Percentiles rank a stretch among this genome's conserved stretches.
Evolutionary conservation across 2,888 invertebrate species (phyloP).

Genomic region (Lomographa bimaculata): DNA sequence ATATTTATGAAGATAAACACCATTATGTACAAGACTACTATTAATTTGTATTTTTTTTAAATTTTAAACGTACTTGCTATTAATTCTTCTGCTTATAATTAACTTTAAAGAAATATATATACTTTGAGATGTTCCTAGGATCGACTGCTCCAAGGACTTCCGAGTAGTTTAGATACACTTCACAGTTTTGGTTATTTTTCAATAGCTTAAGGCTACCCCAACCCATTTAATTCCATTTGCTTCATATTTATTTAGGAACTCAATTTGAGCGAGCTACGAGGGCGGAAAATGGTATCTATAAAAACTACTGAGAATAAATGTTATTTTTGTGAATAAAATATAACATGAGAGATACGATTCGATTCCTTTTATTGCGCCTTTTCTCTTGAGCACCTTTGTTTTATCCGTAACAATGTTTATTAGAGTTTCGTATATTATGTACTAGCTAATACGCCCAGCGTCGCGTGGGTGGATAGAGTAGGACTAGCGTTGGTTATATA

Average conservation of each 20-base stretch:
- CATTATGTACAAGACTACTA: no score
- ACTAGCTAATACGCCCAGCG: no score
- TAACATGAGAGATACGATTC: slow-evolving; percentile 7
- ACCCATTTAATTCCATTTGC: slow-evolving; percentile 1
- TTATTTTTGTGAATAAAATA: slow-evolving; percentile 17
- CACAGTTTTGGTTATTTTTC: slow-evolving; percentile 7
- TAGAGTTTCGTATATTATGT: no score
- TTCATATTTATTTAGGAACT: slow-evolving; percentile 14
- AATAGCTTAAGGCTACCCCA: neutral
- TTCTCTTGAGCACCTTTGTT: slow-evolving; percentile 20
- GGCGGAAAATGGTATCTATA: slow-evolving; percentile 5
- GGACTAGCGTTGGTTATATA: no score
- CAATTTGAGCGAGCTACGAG: slow-evolving; percentile 3
- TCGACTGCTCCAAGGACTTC: no score
- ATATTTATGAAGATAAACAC: no score
- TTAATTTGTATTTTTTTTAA: no score
- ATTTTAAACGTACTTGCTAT: no score
- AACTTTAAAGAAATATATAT: no score
- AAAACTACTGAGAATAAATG: slow-evolving; percentile 6
- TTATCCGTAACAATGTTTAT: slow-evolving; percentile 25
- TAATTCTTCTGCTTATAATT: no score
- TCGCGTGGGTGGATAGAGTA: no score
- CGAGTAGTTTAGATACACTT: neutral
- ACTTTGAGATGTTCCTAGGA: no score
- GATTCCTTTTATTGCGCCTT: slow-evolving; percentile 15